phyloP scores from a whole-genome alignment of 1,140 invertebrate species.

The Cyclina sinensis region DNA sequence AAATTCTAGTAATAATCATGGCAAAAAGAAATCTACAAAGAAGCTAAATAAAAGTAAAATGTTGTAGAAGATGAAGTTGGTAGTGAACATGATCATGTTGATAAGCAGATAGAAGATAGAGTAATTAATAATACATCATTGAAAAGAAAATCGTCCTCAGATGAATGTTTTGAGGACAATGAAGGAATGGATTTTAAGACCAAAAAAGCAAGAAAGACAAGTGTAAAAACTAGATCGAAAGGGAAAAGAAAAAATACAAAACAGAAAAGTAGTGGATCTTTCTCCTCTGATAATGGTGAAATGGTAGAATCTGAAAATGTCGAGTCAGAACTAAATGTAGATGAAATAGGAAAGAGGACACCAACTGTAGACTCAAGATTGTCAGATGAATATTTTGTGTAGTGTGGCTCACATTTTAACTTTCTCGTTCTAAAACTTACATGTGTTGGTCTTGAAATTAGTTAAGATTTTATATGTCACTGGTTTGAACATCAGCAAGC shows the following conservation, averaged over 20 bases:
- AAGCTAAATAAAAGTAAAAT: background rate
- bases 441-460: too few relatives aligned
- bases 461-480: too few relatives aligned
- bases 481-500: too few relatives aligned
- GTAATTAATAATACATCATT: too few relatives aligned
- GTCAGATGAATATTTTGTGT: background rate
- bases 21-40: background rate
- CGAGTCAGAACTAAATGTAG: background rate
- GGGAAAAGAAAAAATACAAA: background rate
- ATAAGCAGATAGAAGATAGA: too few relatives aligned
- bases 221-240: conserved; percentile 21
- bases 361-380: background rate
- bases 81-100: background rate
- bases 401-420: too few relatives aligned
- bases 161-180: background rate
- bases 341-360: background rate
- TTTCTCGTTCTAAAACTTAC: too few relatives aligned
- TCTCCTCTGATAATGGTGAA: background rate
- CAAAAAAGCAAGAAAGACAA: conserved; percentile 23
- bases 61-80: background rate
- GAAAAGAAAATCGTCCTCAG: conserved; percentile 51
- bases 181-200: background rate
- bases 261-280: background rate
- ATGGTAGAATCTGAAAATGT: background rate
- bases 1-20: background rate